These are phyloP conservation scores for Gymnarchus niloticus DNA, from an alignment of 2,113 vertebrate species.

Conservation along the genomic window DNA sequence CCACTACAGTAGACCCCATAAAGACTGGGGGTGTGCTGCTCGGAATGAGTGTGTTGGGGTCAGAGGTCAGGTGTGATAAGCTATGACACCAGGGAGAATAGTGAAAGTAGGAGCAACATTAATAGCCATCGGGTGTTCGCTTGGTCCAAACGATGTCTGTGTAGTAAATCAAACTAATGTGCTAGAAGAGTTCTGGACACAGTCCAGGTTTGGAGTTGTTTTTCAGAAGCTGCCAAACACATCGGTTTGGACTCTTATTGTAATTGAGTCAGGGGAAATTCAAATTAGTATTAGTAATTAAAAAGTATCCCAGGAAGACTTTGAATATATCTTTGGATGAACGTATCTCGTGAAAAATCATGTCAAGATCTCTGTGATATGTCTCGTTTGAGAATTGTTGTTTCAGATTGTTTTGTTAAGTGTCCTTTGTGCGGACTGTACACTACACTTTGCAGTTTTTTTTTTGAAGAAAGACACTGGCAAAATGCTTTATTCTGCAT, in stretches of 20 bases:
- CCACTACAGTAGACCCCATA: background rate
- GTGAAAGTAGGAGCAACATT: background rate
- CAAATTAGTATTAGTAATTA: conserved; percentile 5
- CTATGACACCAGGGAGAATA: background rate
- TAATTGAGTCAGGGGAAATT: background rate
- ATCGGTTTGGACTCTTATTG: background rate
- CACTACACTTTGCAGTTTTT: too few species aligned
- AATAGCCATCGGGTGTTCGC: background rate
- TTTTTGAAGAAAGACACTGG: too few species aligned
- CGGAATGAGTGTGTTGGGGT: too few species aligned
- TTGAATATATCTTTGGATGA: background rate
- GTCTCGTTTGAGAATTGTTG: background rate
- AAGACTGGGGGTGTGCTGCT: background rate
- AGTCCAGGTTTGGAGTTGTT: background rate
- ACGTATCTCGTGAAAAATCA: background rate
- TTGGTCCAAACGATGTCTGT: background rate
- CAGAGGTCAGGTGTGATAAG: background rate
- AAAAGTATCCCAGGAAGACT: background rate
- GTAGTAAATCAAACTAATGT: conserved; percentile 1
- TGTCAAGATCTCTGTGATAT: background rate
- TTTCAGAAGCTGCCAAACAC: background rate
- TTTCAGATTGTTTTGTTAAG: background rate
- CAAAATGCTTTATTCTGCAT: background rate
- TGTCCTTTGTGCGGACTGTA: background rate
- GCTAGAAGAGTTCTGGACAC: background rate